Conservation (phyloP, 2,113 vertebrate species). For the Scomber scombrus region DNA sequence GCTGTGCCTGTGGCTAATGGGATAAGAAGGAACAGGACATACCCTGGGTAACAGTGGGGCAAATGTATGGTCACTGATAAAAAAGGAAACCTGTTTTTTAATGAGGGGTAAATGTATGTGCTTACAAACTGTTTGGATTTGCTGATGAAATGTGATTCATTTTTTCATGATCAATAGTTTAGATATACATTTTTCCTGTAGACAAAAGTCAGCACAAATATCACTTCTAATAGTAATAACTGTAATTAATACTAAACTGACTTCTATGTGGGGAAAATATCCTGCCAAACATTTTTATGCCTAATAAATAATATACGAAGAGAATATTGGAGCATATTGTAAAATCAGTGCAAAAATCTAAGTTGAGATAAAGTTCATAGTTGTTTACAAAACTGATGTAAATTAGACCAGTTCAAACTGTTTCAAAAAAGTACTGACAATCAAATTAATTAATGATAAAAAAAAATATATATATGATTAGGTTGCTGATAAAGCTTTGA, state of each 20-base stretch:
- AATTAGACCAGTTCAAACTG: too few relatives aligned
- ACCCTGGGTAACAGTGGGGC: slow-evolving; percentile 21
- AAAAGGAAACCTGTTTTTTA: slow-evolving; percentile 13
- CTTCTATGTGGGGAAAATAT: too few relatives aligned
- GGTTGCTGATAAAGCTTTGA: too few relatives aligned
- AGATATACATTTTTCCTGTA: neutral
- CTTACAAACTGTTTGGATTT: neutral
- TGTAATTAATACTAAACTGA: neutral
- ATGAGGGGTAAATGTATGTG: slow-evolving; percentile 22
- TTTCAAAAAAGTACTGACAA: too few relatives aligned
- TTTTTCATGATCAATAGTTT: neutral
- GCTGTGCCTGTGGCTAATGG: slow-evolving; percentile 67
- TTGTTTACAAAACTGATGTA: too few relatives aligned
- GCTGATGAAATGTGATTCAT: neutral
- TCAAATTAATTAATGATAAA: too few relatives aligned
- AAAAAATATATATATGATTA: too few relatives aligned
- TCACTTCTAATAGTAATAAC: neutral
- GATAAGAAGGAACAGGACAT: slow-evolving; percentile 62
- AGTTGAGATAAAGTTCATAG: too few relatives aligned
- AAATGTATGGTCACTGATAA: slow-evolving; percentile 37
- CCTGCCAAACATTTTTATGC: too few relatives aligned
- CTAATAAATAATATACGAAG: too few relatives aligned
- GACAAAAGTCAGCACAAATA: neutral
- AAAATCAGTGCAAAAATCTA: too few relatives aligned
- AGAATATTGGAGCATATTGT: too few relatives aligned